Evolutionary conservation across 2,113 vertebrate species (phyloP).

Genomic region (Festucalex cinctus): DNA sequence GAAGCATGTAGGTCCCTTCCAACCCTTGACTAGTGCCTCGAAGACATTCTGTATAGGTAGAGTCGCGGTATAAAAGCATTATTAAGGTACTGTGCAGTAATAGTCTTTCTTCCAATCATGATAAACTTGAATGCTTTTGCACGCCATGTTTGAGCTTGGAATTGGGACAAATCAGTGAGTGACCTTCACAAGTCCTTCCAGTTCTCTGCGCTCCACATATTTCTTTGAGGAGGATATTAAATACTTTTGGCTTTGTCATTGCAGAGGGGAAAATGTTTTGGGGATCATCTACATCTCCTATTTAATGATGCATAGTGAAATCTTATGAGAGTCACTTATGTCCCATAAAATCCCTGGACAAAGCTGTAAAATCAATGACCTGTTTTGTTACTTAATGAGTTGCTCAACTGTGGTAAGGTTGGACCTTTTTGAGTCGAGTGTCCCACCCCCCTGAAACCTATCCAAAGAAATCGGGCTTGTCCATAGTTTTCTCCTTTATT

Average conservation of each 20-base stretch:
- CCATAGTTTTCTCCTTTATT: background rate
- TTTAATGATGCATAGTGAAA: slow-evolving; percentile 78
- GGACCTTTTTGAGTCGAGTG: slow-evolving; percentile 47
- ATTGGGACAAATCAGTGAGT: slow-evolving; percentile 1
- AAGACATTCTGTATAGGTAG: background rate
- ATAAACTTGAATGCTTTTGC: background rate
- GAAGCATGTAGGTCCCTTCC: slow-evolving; percentile 17
- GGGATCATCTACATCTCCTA: slow-evolving; percentile 74
- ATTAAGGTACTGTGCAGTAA: slow-evolving; percentile 5
- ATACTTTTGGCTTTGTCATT: slow-evolving; percentile 66
- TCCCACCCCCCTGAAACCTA: slow-evolving; percentile 48
- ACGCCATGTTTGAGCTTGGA: background rate
- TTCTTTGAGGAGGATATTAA: slow-evolving; percentile 58
- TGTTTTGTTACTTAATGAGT: slow-evolving; percentile 76
- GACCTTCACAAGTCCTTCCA: slow-evolving; percentile 51
- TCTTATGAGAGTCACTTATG: slow-evolving; percentile 79
- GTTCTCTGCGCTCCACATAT: slow-evolving; percentile 31
- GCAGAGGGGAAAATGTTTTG: slow-evolving; percentile 69
- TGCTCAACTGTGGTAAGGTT: slow-evolving; percentile 68
- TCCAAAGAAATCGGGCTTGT: background rate
- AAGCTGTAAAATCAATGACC: slow-evolving; percentile 77
- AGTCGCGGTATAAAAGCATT: slow-evolving; percentile 7
- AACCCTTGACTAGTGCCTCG: slow-evolving; percentile 18
- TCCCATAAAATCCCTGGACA: slow-evolving; percentile 73
- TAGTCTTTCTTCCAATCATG: background rate